Base-by-base conservation (phyloP, 2,888 invertebrate genomes). In the Plebejus anna region DNA sequence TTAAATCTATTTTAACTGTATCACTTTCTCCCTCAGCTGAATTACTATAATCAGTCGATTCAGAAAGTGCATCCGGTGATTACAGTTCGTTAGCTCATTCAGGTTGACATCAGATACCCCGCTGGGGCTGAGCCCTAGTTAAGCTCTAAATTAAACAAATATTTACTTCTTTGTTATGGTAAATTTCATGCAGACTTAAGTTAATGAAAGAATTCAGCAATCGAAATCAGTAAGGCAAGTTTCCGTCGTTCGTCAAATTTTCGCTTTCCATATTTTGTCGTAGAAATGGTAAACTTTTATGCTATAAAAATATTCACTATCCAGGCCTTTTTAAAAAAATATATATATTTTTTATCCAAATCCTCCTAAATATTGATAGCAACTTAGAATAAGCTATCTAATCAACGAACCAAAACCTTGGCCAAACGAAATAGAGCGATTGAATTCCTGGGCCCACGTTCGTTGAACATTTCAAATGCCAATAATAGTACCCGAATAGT, bases 81-180 rank as follows among this genome's bases (percentile, higher is more conserved):
- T 85, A 84, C 78, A 77, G 79, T 79, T 85, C 83, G 82, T 86
- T 85, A 84, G 82, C 77, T 79, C 77, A 80, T 81, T 81, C 79
- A 78, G 75, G 78, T 76, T 78, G 77, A 38, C 75, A 75, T 70
- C 42, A 38, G 22, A 75, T 75, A 70, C 77, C 70, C 71, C 76
- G 36, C 77, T 22, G 77, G 55, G 71, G 70, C 16, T 76, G 71
- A 76, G 57, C 42, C 57, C 71, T 4, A 76, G 71, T 75, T 77
- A 47, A 22, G 51, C 47, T 28, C 73, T 55, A 73, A 51, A 73
- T 36, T 55, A 51, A 55, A 51, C 73, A 51, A 73, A 73, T 16
- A 51, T 73, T 72, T 72, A 36, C 42, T n/a, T 71, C 6, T 9
- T 42, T 72, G 9, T 72, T 71, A 42, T 11, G 28, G 28, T 66